Evolutionary conservation across 2,888 invertebrate genomes (phyloP), one percentile per base, ranked within the genome.

Genomic region (Orthonevra nobilis): DNA sequence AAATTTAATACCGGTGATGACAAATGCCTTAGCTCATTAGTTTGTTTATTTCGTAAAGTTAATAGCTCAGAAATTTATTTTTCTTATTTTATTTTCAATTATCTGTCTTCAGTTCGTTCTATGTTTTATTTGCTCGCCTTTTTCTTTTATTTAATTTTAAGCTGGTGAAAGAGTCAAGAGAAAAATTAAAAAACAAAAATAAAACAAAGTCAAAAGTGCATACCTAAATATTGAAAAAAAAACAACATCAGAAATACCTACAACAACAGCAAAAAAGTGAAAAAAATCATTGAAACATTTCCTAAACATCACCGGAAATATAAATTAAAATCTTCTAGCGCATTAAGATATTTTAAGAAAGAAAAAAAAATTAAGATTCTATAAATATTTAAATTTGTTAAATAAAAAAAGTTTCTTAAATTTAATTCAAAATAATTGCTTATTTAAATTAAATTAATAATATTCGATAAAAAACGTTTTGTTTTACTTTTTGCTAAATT

Each of bases 271-370:
- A 81, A 56, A 36, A 50, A 61, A 68, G 79, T 79, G 79, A 79
- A 72, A n/a, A n/a, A n/a, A 81, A 81, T 84, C 85, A 81, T 70
- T 77, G 23, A 50, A 56, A 50, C 50, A 30, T 61, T 30, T 60
- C 50, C 60, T 52, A 2, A 64, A 52, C 64, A 81, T 60, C 56
- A 28, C 30, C 42, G 70, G 44, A 74, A 73, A 77, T 70, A 81
- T 40, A 69, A 32, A 75, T 2, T 46, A 58, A 82, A 81, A 83
- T 83, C 83, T 83, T 83, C 83, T 83, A 83, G 83, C 83, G 83
- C 83, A 72, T 79, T 66, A 50, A 9, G 54, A 74, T 81, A 64
- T 82, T 69, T 69, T 56, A 66, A 34, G 75, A 69, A 56, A 69
- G 14, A 58, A 63, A 72, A 64, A 4, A 61, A 38, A 36, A 52